Evolutionary conservation across 2,113 vertebrate species (phyloP).

Genomic region (Muntiacus reevesi): DNA sequence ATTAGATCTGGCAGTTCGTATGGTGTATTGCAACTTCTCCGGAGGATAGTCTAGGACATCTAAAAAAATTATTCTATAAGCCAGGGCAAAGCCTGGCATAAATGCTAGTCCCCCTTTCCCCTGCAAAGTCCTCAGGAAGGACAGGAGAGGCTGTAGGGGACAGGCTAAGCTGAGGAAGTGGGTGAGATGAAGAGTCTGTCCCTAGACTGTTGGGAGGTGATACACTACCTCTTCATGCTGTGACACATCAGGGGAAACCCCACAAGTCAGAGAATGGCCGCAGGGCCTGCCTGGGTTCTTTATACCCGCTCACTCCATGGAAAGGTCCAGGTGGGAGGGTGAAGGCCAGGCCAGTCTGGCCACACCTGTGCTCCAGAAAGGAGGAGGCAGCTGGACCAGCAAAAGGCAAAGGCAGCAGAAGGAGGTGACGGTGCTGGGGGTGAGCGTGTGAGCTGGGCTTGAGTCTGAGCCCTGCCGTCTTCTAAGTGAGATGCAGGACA

Average conservation of each 20-base stretch:
- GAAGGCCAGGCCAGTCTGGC: background rate
- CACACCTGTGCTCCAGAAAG: background rate
- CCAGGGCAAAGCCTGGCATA: background rate
- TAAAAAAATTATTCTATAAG: background rate
- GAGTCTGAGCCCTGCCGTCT: background rate
- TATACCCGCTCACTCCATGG: background rate
- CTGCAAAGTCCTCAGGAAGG: background rate
- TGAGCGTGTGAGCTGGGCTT: accelerated
- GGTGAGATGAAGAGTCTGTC: background rate
- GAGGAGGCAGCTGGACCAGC: background rate
- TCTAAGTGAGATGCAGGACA: background rate
- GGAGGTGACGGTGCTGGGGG: background rate
- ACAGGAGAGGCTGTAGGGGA: background rate
- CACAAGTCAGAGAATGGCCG: background rate
- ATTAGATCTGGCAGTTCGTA: background rate
- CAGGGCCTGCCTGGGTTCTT: background rate
- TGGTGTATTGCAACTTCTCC: background rate
- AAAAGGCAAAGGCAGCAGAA: background rate
- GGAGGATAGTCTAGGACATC: background rate
- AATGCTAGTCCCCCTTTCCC: background rate
- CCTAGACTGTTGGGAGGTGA: background rate
- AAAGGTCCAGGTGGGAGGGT: background rate
- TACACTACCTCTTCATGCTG: background rate
- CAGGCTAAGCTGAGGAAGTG: background rate
- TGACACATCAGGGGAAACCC: background rate